A percentile compares a stretch with the other conserved stretches of the same genome.
These are phyloP conservation scores for Ifrita kowaldi DNA, from an alignment of 2,113 vertebrate genomes.

Conservation along the genomic window DNA sequence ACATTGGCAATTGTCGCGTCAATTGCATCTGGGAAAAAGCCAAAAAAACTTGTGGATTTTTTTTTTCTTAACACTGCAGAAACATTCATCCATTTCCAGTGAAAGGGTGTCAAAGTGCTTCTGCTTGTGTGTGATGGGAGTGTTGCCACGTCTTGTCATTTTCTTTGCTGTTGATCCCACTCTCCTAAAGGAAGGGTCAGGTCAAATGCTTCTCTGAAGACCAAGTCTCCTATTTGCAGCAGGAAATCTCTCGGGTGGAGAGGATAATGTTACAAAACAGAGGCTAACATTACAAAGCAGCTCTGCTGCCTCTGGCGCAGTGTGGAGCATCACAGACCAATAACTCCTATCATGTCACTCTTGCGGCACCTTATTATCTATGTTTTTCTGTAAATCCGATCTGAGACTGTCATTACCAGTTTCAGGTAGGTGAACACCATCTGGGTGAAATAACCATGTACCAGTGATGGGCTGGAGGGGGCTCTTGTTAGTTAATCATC, in stretches of 20 bases:
- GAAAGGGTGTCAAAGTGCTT: neutral
- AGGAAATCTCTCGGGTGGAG: neutral
- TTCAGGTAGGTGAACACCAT: slow-evolving; percentile 65
- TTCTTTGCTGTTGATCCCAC: neutral
- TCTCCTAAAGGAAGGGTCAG: neutral
- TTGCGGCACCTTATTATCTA: slow-evolving; percentile 29
- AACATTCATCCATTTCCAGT: slow-evolving; percentile 43
- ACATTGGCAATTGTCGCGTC: neutral
- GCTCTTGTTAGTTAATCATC: slow-evolving; percentile 67
- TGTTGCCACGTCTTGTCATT: neutral
- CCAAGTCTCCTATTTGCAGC: neutral
- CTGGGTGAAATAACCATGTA: slow-evolving; percentile 59
- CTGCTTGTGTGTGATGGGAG: neutral
- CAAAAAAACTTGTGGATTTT: neutral
- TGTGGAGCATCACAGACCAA: neutral
- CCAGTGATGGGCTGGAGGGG: slow-evolving; percentile 53
- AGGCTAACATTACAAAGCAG: slow-evolving; percentile 41
- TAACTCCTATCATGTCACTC: neutral
- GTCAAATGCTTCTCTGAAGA: neutral
- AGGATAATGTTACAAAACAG: slow-evolving; percentile 56
- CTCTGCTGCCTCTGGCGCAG: slow-evolving; percentile 9
- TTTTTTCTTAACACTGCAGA: slow-evolving; percentile 7
- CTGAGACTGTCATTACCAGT: slow-evolving; percentile 54
- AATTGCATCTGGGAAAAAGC: neutral
- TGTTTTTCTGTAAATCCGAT: slow-evolving; percentile 31